These are phyloP conservation scores for Muscicapa adusta DNA, from an alignment of 2,113 vertebrate genomes.

Conservation along the genomic window DNA sequence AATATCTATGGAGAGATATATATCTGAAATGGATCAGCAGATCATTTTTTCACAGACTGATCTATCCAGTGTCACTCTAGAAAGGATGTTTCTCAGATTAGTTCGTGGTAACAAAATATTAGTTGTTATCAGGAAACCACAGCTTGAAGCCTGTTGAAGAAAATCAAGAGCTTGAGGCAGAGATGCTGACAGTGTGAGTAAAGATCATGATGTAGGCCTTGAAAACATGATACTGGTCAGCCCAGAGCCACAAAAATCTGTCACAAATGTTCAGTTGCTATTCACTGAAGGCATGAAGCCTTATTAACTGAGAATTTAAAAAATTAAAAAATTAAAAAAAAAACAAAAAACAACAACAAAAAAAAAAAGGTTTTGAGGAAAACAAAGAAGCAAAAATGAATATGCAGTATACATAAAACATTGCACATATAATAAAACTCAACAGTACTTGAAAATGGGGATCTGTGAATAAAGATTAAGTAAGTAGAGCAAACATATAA, in stretches of 20 bases:
- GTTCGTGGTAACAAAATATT: background rate
- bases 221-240: background rate
- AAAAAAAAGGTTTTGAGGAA: background rate
- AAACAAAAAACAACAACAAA: too few relatives aligned
- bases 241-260: background rate
- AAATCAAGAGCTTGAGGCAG: background rate
- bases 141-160: background rate
- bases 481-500: background rate
- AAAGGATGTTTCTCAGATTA: background rate
- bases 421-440: fast-evolving
- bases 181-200: background rate
- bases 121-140: background rate
- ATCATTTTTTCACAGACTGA: background rate
- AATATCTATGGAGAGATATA: background rate
- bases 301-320: background rate
- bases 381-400: background rate
- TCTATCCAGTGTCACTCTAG: background rate
- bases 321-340: too few relatives aligned
- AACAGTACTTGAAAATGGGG: background rate
- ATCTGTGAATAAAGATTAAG: background rate
- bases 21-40: background rate
- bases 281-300: background rate
- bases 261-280: background rate
- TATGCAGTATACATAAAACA: background rate
- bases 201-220: background rate